phyloP scores from a whole-genome alignment of 92 coral and sea anemone species.

The Zoanthus sansibaricus region DNA sequence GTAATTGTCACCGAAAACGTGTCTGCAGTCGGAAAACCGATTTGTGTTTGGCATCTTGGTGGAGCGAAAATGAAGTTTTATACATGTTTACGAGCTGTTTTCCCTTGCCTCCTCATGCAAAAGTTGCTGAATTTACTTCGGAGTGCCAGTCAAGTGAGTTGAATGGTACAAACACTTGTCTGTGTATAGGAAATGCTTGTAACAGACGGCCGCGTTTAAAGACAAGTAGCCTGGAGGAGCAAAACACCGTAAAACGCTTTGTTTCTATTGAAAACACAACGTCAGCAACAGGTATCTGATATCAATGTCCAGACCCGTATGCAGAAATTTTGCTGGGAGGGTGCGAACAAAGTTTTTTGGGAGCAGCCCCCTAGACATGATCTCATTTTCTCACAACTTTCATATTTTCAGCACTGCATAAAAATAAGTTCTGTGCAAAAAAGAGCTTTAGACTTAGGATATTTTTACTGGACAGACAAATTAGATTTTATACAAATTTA shows the following conservation, averaged over 20 bases:
- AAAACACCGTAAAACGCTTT: not conserved
- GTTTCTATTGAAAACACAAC: not conserved
- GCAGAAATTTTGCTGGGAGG: too few relatives aligned
- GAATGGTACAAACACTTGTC: conserved; percentile 26
- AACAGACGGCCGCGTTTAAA: conserved; percentile 8
- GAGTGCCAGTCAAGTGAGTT: not conserved
- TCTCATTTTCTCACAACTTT: too few relatives aligned
- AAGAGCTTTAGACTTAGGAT: too few relatives aligned
- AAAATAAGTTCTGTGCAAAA: too few relatives aligned
- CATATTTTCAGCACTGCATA: too few relatives aligned
- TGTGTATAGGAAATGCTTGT: conserved; percentile 18
- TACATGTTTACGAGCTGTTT: conserved; percentile 45
- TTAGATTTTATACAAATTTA: too few relatives aligned
- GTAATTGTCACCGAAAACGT: conserved; percentile 46
- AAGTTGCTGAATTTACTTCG: not conserved
- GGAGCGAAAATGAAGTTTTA: conserved; percentile 16
- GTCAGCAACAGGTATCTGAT: conserved; percentile 21
- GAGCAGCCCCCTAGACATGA: too few relatives aligned
- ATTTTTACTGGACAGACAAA: too few relatives aligned
- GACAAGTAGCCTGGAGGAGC: not conserved
- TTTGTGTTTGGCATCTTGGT: conserved; percentile 43
- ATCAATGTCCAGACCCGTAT: not conserved
- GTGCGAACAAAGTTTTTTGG: too few relatives aligned
- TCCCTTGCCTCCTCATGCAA: conserved; percentile 25
- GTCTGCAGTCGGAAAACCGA: conserved; percentile 33